Conservation (phyloP, 2,888 invertebrate species). For the Ypsolopha scabrella region DNA sequence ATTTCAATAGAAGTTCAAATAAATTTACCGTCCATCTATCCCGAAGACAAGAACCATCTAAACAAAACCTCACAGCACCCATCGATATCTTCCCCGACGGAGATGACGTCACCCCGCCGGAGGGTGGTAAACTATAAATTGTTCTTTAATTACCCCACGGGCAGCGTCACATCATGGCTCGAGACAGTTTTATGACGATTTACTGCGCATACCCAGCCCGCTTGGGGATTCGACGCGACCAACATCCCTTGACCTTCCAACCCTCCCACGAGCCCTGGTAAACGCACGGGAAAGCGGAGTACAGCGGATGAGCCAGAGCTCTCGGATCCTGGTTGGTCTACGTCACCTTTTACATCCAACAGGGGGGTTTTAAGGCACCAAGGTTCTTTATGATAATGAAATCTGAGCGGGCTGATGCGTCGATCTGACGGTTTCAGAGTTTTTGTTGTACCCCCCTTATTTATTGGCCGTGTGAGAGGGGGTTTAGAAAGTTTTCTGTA, state of each 20-base stretch:
- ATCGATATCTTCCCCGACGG: neutral
- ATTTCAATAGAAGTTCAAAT: neutral
- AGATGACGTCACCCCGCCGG: constrained; percentile 3
- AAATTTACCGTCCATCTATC: neutral
- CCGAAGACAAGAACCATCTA: neutral
- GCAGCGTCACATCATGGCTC: constrained; percentile 79
- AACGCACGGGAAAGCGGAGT: neutral
- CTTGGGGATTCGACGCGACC: constrained; percentile 52
- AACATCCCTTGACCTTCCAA: constrained; percentile 20
- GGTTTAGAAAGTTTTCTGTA: constrained; percentile 1
- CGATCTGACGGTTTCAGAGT: constrained; percentile 65
- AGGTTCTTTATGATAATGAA: constrained; percentile 71
- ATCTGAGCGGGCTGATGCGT: constrained; percentile 70
- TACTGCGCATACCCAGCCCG: constrained; percentile 52
- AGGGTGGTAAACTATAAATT: constrained; percentile 60
- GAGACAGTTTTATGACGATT: constrained; percentile 80
- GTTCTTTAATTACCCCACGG: constrained; percentile 71
- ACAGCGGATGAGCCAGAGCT: neutral
- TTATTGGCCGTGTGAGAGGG: constrained; percentile 1
- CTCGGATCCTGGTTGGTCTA: neutral
- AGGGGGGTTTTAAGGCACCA: constrained; percentile 68
- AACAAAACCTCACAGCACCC: neutral
- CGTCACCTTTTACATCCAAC: constrained; percentile 9
- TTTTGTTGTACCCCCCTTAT: constrained; percentile 53
- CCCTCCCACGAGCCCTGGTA: constrained; percentile 7